These are phyloP conservation scores for Leptodactylus fuscus DNA, from an alignment of 2,113 vertebrate species.

Conservation along the genomic window DNA sequence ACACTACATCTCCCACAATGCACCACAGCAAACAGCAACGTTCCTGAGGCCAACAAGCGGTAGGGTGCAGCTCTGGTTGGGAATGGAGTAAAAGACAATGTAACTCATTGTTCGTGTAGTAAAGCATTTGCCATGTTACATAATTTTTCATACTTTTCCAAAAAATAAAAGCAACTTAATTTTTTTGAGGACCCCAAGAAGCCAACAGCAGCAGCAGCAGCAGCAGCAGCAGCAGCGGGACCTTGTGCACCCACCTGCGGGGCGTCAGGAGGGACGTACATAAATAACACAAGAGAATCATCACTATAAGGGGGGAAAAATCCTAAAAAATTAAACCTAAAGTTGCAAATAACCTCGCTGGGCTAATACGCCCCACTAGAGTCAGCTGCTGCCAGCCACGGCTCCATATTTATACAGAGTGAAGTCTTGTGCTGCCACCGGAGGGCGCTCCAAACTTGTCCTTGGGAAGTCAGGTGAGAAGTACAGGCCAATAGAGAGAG, in stretches of 20 bases:
- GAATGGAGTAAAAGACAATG: neutral
- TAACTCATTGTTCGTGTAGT: neutral
- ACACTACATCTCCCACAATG: neutral
- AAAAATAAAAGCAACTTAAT: neutral
- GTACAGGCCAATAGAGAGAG: neutral
- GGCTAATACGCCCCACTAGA: neutral
- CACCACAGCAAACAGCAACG: neutral
- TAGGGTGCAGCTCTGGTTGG: neutral
- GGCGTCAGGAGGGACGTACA: neutral
- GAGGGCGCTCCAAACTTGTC: neutral
- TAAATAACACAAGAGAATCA: neutral
- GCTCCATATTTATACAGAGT: neutral
- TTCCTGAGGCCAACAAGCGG: neutral
- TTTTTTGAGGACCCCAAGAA: neutral
- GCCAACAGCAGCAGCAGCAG: no score
- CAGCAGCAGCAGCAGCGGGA: no score
- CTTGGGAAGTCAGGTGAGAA: neutral
- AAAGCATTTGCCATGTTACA: no score
- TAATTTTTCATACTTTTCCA: no score
- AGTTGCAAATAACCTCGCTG: neutral
- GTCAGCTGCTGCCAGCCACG: neutral
- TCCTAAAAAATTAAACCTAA: conserved; percentile 11
- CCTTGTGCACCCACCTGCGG: no score
- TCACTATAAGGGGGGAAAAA: neutral
- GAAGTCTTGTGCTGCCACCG: neutral